These are phyloP conservation scores for Leuciscus idus DNA, from an alignment of 2,113 vertebrate genomes.

Conservation along the genomic window DNA sequence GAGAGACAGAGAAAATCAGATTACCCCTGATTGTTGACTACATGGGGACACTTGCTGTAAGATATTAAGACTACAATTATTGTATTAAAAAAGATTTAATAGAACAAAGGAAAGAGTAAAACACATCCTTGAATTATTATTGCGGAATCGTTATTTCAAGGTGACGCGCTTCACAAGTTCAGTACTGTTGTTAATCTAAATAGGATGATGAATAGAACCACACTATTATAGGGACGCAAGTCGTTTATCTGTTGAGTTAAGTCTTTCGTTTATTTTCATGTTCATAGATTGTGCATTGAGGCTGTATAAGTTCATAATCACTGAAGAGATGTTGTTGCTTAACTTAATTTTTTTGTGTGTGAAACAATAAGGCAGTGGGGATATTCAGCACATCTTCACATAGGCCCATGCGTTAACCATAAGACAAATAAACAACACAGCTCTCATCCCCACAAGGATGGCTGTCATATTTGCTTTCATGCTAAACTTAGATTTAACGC, in stretches of 20 bases:
- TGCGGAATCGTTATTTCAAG: constrained; percentile 38
- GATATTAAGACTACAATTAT: constrained; percentile 5
- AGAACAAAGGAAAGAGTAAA: neutral
- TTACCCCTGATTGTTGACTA: neutral
- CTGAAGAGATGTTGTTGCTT: neutral
- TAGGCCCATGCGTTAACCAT: neutral
- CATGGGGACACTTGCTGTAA: neutral
- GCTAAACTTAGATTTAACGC: neutral
- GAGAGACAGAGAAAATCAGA: constrained; percentile 15
- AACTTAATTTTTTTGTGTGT: too few species aligned
- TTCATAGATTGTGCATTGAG: neutral
- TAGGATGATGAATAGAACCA: constrained; percentile 76
- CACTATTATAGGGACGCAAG: constrained; percentile 65
- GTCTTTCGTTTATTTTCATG: constrained; percentile 47
- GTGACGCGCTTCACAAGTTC: constrained; percentile 70
- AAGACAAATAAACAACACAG: neutral
- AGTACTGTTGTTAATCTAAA: constrained; percentile 81
- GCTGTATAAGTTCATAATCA: neutral
- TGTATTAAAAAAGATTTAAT: neutral
- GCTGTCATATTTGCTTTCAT: neutral
- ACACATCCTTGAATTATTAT: neutral
- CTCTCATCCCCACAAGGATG: neutral
- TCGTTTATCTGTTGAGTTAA: constrained; percentile 62
- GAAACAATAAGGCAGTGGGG: neutral
- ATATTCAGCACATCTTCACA: neutral